Conservation (phyloP, 1,140 invertebrate genomes). For the Rhynchophorus ferrugineus region DNA sequence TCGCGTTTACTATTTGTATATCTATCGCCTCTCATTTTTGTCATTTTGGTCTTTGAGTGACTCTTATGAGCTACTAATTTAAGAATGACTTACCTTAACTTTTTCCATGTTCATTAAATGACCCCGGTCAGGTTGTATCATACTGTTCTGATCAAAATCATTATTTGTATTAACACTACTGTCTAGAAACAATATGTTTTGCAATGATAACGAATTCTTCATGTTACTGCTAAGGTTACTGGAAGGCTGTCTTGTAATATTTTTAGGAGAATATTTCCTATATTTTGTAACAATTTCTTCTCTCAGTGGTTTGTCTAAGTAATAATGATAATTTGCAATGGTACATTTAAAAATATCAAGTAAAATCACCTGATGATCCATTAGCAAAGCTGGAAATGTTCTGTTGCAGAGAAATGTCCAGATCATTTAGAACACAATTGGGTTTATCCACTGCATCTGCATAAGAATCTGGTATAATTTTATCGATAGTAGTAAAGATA, state of each 20-base stretch:
- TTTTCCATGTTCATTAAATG: slow-evolving; percentile 31
- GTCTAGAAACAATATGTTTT: slow-evolving; percentile 33
- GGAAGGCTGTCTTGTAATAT: slow-evolving; percentile 14
- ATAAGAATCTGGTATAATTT: slow-evolving; percentile 22
- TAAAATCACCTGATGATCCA: slow-evolving; percentile 14
- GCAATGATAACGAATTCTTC: slow-evolving; percentile 33
- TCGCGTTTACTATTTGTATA: too few species aligned
- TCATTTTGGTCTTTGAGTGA: too few species aligned
- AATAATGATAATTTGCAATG: not conserved
- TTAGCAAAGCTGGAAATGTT: slow-evolving; percentile 27
- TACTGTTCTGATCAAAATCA: slow-evolving; percentile 39
- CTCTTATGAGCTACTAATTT: too few species aligned
- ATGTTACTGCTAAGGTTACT: slow-evolving; percentile 20
- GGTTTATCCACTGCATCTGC: slow-evolving; percentile 8
- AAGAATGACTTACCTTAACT: slow-evolving; percentile 12
- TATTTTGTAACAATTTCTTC: slow-evolving; percentile 31
- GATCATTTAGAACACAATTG: slow-evolving; percentile 6
- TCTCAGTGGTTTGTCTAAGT: slow-evolving; percentile 24
- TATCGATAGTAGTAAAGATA: slow-evolving; percentile 37
- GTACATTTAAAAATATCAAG: too few species aligned
- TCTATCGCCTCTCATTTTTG: too few species aligned
- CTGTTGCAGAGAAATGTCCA: slow-evolving; percentile 28
- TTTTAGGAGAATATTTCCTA: slow-evolving; percentile 24
- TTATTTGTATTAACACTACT: slow-evolving; percentile 35
- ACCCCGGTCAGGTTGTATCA: slow-evolving; percentile 36